Conservation (phyloP, 2,888 invertebrate genomes). For the Bombylius major region DNA sequence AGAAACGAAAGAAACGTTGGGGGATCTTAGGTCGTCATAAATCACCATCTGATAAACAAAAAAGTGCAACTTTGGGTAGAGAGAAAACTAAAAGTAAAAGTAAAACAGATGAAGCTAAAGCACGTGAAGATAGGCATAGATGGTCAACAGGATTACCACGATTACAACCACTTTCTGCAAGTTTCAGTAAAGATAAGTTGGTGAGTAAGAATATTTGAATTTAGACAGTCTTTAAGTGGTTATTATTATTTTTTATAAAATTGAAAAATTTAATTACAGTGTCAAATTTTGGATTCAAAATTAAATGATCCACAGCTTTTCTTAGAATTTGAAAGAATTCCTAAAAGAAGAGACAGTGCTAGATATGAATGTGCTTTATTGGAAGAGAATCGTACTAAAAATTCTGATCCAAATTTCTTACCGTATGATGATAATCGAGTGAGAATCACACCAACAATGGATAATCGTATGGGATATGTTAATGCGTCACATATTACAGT, state of each 20-base stretch:
- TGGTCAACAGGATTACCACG: slow-evolving; percentile 63
- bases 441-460: slow-evolving; percentile 63
- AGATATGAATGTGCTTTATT: slow-evolving; percentile 60
- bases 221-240: neutral
- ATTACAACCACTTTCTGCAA: slow-evolving; percentile 57
- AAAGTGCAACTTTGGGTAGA: slow-evolving; percentile 57
- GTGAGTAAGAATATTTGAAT: slow-evolving; percentile 35
- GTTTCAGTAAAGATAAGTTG: slow-evolving; percentile 69
- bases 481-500: slow-evolving; percentile 87
- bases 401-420: slow-evolving; percentile 47
- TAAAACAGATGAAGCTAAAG: slow-evolving; percentile 26
- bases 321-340: slow-evolving; percentile 77
- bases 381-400: slow-evolving; percentile 49
- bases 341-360: slow-evolving; percentile 55
- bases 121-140: slow-evolving; percentile 42
- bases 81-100: slow-evolving; percentile 42
- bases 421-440: slow-evolving; percentile 88
- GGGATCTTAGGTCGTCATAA: slow-evolving; percentile 52
- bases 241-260: neutral
- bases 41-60: slow-evolving; percentile 38
- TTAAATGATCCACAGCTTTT: slow-evolving; percentile 61
- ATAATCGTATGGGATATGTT: slow-evolving; percentile 79
- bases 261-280: slow-evolving; percentile 36
- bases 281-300: slow-evolving; percentile 51
- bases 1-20: slow-evolving; percentile 53